These are phyloP conservation scores for Otocyon megalotis DNA, from an alignment of 2,113 vertebrate genomes.

Conservation along the genomic window DNA sequence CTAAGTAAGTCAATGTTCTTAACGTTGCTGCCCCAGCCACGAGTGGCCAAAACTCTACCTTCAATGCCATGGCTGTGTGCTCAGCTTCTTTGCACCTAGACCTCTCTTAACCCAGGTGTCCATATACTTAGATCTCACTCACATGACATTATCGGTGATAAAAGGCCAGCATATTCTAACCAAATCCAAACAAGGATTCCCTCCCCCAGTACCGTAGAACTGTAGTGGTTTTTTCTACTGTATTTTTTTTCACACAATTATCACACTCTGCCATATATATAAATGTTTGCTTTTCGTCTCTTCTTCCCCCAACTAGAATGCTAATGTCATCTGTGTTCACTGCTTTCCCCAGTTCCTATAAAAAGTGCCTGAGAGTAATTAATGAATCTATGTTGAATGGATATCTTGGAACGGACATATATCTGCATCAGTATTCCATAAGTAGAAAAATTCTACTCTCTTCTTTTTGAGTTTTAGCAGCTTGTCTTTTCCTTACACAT, in stretches of 20 bases:
- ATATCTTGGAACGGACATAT: neutral
- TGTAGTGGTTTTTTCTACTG: neutral
- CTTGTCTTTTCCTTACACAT: neutral
- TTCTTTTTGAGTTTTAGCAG: neutral
- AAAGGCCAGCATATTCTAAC: neutral
- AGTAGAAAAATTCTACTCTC: neutral
- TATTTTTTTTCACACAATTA: neutral
- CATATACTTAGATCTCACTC: neutral
- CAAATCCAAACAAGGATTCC: neutral
- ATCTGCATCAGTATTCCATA: neutral
- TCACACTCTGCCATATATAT: too few species aligned
- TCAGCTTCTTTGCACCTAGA: neutral
- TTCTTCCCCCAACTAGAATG: neutral
- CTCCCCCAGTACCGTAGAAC: neutral
- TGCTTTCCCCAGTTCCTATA: neutral
- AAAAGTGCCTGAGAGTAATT: neutral
- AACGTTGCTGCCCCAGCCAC: rapidly evolving
- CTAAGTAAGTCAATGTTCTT: neutral
- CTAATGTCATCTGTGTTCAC: neutral
- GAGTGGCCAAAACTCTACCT: rapidly evolving
- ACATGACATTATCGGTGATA: neutral
- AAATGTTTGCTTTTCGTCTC: neutral
- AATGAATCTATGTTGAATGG: rapidly evolving
- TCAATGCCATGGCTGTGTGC: neutral
- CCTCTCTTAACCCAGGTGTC: neutral